phyloP scores from a whole-genome alignment of 1,140 invertebrate species.

The Polyergus mexicanus region DNA sequence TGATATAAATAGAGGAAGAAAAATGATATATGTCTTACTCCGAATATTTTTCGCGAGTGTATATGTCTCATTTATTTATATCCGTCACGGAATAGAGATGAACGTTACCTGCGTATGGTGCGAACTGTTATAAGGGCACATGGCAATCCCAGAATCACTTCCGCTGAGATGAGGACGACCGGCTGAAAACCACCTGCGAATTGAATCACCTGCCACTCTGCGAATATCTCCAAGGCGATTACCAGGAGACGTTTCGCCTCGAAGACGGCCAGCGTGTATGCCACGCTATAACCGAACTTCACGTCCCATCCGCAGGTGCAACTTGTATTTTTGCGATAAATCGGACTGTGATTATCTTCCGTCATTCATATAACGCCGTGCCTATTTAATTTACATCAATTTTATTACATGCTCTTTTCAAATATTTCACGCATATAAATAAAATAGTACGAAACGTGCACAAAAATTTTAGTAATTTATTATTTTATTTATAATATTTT shows the following conservation, averaged over 20 bases:
- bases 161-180: slow-evolving; percentile 77
- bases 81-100: not conserved
- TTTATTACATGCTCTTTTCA: not conserved
- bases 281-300: slow-evolving; percentile 73
- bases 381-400: slow-evolving; percentile 27
- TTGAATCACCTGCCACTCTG: slow-evolving; percentile 78
- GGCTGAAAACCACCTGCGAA: slow-evolving; percentile 79
- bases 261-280: slow-evolving; percentile 77
- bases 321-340: slow-evolving; percentile 32
- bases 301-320: slow-evolving; percentile 78
- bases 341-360: slow-evolving; percentile 32
- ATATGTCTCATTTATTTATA: not conserved
- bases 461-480: not conserved
- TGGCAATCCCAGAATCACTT: slow-evolving; percentile 78
- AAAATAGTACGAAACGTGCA: not conserved
- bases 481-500: not conserved
- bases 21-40: no score
- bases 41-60: not conserved
- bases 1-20: not conserved
- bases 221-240: slow-evolving; percentile 78
- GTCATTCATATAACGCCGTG: slow-evolving; percentile 65
- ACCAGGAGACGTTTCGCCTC: slow-evolving; percentile 82
- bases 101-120: slow-evolving; percentile 76
- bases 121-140: slow-evolving; percentile 77
- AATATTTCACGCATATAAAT: not conserved